These are phyloP conservation scores for Parazoanthus swiftii DNA, from an alignment of 92 coral and sea anemone species.

Conservation along the genomic window DNA sequence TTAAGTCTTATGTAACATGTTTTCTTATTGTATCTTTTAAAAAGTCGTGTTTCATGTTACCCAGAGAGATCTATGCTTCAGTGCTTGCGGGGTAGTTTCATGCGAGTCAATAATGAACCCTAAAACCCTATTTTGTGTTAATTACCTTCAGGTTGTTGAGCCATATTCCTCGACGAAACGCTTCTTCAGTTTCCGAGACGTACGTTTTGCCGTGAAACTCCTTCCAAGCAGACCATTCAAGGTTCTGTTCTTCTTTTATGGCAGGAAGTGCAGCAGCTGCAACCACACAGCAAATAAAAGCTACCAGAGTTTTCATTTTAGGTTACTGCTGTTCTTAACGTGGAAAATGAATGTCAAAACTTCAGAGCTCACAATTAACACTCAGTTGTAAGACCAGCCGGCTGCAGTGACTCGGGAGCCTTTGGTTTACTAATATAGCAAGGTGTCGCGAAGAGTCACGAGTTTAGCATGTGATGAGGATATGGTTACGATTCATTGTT, in stretches of 20 bases:
- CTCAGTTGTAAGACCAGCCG: neutral
- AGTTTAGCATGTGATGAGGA: conserved; percentile 31
- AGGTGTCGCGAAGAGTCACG: conserved; percentile 19
- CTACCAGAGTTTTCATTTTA: conserved; percentile 45
- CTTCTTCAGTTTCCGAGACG: conserved; percentile 44
- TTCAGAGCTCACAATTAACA: neutral
- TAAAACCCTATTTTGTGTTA: neutral
- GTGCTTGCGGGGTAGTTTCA: neutral
- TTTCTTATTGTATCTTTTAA: too few species aligned
- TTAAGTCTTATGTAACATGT: too few species aligned
- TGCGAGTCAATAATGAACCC: neutral
- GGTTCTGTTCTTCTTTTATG: conserved; percentile 23
- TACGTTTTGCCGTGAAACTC: conserved; percentile 50
- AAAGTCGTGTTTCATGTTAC: too few species aligned
- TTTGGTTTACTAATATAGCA: neutral
- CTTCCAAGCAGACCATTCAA: conserved; percentile 56
- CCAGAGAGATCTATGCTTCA: too few species aligned
- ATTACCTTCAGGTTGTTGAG: conserved; percentile 53
- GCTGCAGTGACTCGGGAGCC: neutral
- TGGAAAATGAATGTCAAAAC: neutral
- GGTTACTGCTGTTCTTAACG: neutral
- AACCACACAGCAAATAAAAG: conserved; percentile 27
- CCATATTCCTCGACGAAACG: conserved; percentile 54
- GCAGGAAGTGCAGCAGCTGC: conserved; percentile 38
- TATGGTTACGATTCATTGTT: neutral